Conservation (phyloP, 1,140 invertebrate species). For the Nixonia krombeini region DNA sequence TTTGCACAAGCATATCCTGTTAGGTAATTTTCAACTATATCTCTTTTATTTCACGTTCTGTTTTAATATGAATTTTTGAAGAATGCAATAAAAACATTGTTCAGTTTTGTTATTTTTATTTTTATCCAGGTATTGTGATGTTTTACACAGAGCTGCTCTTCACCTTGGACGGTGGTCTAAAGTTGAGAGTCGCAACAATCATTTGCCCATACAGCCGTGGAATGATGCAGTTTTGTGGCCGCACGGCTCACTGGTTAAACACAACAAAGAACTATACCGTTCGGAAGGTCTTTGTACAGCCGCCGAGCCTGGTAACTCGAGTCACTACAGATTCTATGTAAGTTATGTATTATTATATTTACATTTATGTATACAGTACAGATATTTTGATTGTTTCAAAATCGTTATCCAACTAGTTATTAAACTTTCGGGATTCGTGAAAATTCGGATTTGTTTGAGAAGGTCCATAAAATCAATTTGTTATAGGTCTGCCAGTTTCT, state of each 20-base stretch:
- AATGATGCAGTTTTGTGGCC: constrained; percentile 82
- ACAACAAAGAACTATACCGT: constrained; percentile 84
- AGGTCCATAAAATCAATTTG: too few species aligned
- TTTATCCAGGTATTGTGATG: constrained; percentile 83
- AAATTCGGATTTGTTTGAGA: too few species aligned
- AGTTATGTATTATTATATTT: constrained; percentile 63
- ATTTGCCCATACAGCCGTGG: constrained; percentile 80
- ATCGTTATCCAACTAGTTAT: too few species aligned
- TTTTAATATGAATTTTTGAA: too few species aligned
- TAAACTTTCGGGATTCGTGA: too few species aligned
- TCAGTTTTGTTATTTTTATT: constrained; percentile 21
- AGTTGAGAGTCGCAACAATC: constrained; percentile 77
- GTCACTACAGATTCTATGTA: constrained; percentile 89
- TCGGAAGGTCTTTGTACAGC: constrained; percentile 80
- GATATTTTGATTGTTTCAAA: too few species aligned
- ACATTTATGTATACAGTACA: too few species aligned
- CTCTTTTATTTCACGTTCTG: too few species aligned
- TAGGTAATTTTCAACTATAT: too few species aligned
- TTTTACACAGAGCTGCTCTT: constrained; percentile 87
- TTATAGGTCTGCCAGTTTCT: too few species aligned
- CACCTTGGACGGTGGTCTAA: constrained; percentile 91
- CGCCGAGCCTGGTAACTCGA: constrained; percentile 86
- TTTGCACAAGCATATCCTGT: constrained; percentile 83
- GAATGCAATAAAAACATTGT: not conserved
- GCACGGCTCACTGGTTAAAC: constrained; percentile 84